Base-by-base conservation (phyloP, 1,140 invertebrate species). In the Bombus waltoni region DNA sequence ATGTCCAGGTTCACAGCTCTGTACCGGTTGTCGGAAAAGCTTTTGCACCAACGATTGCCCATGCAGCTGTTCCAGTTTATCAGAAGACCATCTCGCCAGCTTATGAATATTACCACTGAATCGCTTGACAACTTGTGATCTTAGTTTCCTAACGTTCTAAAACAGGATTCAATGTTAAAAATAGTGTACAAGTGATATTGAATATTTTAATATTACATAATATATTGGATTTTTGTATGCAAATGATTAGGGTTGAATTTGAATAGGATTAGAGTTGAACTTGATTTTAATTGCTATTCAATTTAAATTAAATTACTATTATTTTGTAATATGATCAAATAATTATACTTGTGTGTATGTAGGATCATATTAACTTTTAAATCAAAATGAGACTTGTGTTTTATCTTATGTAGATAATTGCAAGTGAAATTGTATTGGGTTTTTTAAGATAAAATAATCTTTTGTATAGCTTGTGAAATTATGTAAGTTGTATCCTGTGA, bases 11-110 rank as follows among this genome's bases (percentile, higher is more conserved):
- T 74, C 95, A 94, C 32, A 93, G 95, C 66, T 94, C 94, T 0
- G 91, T 95, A 40, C 95, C 95, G 28, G 94, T 95, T 0, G 83
- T 94, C 18, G 94, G 94, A n/a, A 95, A 95, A 81, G 91, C 95
- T 28, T 83, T 94, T 40, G 86, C 94, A 32, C 95, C 96, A 77
- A 92, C 96, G 76, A 93, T 96, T 6, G 95, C 92, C 10, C 92
- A 94, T 35, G 91, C 93, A 15, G 85, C 92, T 42, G 89, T 94
- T 15, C 93, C 94, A 0, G 86, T 94, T 81, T 94, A 92, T 82
- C 93, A 94, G 72, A 94, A 94, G 77, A 94, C 93, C 8, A 91
- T 94, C 73, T 92, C 93, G 0, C 89, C 92, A 0, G 89, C 92
- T 65, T 93, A 91, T 68, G 81, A 91, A 42, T 86, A 92, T 28